Base-by-base conservation (phyloP, 2,113 vertebrate genomes). In the Nycticebus coucang region DNA sequence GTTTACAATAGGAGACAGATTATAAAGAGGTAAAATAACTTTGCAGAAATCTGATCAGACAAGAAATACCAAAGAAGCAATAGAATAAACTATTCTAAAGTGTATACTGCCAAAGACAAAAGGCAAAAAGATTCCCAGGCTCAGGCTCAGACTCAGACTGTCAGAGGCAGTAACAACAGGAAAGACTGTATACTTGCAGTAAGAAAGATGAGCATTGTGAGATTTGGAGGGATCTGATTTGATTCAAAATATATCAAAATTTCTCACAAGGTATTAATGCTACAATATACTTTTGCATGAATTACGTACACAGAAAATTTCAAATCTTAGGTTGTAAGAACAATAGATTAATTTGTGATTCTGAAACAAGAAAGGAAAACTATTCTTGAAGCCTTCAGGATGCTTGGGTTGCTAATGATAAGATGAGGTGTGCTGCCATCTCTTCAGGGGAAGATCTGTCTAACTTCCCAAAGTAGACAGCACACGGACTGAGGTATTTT, bases 1-100 rank as follows among this genome's bases (percentile, higher is more conserved):
- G 22, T 53, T 95, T 93, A 66, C 18, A 85, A 62, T 28, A 89
- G 30, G 33, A 94, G 24, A 87, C 6, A 87, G 41, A 93, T 50
- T 87, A 21, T 87, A 82, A 90, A 87, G 69, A 91, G 45, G 53
- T 74, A 84, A 93, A 22, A 50, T 2, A 74, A 80, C 33, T 89
- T 89, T 95, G 83, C 68, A 64, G 62, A 87, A 95, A 95, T 87
- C 28, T 83, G 18, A 94, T 89, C 10, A 97, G 37, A 33, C 22
- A 95, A 90, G 33, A 88, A 87, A 91, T 66, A 80, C 5, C 22
- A 80, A 0, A 81, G 11, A 93, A 93, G 22, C 53, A 95, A 93
- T 24, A 53, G 12, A 59, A 84, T 92, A 84, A 87, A 89, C 53
- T 37, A 64, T 84, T 87, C 18, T 59, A 9, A 7, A 3, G 7